Conservation (phyloP, 2,888 invertebrate genomes). For the Amiota mariae region DNA sequence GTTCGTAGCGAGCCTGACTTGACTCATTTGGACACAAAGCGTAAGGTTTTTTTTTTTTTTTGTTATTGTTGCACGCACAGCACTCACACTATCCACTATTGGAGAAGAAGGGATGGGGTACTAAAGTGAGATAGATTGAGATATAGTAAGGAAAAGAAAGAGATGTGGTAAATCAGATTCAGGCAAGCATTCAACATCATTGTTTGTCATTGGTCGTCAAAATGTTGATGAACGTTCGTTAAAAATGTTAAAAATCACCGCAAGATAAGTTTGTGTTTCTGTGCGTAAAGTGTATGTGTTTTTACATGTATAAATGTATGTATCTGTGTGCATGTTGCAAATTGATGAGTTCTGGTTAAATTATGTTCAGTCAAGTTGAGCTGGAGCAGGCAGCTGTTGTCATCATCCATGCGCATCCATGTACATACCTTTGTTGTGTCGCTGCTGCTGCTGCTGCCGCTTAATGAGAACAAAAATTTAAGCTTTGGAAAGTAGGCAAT, state of each 20-base stretch:
- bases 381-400: constrained; percentile 27
- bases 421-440: no score
- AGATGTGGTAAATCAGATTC: no score
- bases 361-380: constrained; percentile 24
- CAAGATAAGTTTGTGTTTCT: constrained; percentile 57
- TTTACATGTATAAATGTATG: not conserved
- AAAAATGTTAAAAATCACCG: constrained; percentile 60
- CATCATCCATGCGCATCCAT: not conserved
- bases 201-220: not conserved
- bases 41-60: no score
- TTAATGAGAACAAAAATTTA: not conserved
- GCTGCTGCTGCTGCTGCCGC: not conserved
- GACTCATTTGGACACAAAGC: no score
- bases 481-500: no score
- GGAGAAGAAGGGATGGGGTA: no score
- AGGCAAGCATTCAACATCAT: not conserved
- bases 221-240: not conserved
- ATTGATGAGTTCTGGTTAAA: constrained; percentile 66
- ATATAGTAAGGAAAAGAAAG: no score
- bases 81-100: not conserved
- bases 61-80: not conserved
- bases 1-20: no score
- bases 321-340: constrained; percentile 31
- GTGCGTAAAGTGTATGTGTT: constrained; percentile 5
- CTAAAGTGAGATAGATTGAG: no score